phyloP scores from a whole-genome alignment of 2,113 vertebrate genomes.

The Tragelaphus imberbis region DNA sequence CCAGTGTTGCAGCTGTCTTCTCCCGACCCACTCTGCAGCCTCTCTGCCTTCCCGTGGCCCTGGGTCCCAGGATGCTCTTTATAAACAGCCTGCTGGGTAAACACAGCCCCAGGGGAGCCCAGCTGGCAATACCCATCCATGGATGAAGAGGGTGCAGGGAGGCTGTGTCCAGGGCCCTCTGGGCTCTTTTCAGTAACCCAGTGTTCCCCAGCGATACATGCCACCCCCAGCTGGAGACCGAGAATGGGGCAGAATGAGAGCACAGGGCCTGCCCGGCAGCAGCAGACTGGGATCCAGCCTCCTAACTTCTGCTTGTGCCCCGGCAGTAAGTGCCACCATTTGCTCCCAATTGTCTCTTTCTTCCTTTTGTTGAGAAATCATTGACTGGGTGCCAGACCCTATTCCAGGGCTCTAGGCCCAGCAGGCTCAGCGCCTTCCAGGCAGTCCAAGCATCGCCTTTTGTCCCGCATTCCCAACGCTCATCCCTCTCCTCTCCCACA shows the following conservation, averaged over 20 bases:
- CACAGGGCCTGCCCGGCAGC: too few relatives aligned
- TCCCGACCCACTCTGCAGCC: background rate
- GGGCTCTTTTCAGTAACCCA: background rate
- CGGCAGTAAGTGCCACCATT: background rate
- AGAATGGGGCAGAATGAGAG: background rate
- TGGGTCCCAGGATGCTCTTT: background rate
- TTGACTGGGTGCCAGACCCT: background rate
- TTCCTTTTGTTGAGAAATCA: background rate
- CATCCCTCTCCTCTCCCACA: conserved; percentile 61
- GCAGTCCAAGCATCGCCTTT: too few relatives aligned
- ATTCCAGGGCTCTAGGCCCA: background rate
- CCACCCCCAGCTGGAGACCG: background rate
- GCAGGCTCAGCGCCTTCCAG: fast-evolving
- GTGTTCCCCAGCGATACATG: background rate
- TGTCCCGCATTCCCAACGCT: background rate
- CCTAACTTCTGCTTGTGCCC: background rate
- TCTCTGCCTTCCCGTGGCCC: fast-evolving
- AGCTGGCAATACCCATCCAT: fast-evolving
- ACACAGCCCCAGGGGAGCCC: background rate
- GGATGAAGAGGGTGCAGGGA: background rate
- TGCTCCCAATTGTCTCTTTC: background rate
- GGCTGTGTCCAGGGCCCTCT: background rate
- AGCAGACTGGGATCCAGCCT: too few relatives aligned
- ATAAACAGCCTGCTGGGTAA: background rate
- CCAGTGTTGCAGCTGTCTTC: background rate